Evolutionary conservation across 1,140 invertebrate genomes (phyloP).

Genomic region (Nasonia giraulti): DNA sequence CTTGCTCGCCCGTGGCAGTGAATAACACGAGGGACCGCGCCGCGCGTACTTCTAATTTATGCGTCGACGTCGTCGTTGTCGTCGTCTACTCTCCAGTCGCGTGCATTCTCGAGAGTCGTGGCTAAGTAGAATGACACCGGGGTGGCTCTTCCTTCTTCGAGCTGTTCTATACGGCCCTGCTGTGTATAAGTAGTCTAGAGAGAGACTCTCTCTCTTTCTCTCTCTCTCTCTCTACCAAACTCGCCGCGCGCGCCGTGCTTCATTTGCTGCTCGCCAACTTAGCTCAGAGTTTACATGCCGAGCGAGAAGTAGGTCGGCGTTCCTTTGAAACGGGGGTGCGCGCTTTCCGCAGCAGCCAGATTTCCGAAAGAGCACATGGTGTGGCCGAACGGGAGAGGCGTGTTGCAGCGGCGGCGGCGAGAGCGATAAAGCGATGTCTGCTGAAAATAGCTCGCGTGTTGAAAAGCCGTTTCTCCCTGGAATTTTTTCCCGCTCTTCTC

Average conservation of each 20-base stretch:
- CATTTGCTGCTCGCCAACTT: neutral
- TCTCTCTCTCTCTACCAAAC: neutral
- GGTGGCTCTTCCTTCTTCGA: neutral
- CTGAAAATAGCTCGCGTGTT: neutral
- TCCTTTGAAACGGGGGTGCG: neutral
- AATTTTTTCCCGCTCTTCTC: neutral
- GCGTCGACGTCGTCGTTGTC: slow-evolving; percentile 9
- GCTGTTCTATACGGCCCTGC: neutral
- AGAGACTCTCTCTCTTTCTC: too few relatives aligned
- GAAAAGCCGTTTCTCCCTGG: neutral
- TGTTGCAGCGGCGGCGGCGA: too few relatives aligned
- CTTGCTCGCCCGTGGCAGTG: slow-evolving; percentile 29
- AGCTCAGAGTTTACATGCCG: slow-evolving; percentile 17
- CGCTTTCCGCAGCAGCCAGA: neutral
- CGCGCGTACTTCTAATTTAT: slow-evolving; percentile 40
- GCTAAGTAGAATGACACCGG: slow-evolving; percentile 18
- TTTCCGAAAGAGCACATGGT: neutral
- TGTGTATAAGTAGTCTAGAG: neutral
- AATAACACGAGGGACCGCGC: slow-evolving; percentile 39
- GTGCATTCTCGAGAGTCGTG: slow-evolving; percentile 15
- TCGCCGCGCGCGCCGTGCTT: neutral
- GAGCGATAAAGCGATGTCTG: too few relatives aligned
- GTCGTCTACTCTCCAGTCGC: slow-evolving; percentile 40
- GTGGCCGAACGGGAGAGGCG: too few relatives aligned
- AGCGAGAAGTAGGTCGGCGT: slow-evolving; percentile 10